phyloP scores from a whole-genome alignment of 2,888 invertebrate species.

The Scelioninae gen. 1 region DNA sequence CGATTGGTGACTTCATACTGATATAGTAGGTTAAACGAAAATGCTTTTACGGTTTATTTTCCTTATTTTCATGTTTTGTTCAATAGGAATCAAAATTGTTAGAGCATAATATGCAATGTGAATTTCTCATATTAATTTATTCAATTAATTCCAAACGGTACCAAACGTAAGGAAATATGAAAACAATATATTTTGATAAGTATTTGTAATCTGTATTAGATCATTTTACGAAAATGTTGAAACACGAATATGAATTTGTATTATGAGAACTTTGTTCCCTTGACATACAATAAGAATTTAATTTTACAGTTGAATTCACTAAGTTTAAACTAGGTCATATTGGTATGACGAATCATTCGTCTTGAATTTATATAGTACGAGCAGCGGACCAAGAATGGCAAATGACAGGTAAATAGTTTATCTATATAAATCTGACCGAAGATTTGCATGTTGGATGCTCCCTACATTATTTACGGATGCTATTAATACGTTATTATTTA shows the following conservation, averaged over 20 bases:
- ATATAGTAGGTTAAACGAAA: no score
- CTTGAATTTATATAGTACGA: conserved; percentile 12
- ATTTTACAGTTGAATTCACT: conserved; percentile 37
- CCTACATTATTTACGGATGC: conserved; percentile 1
- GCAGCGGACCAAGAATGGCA: background rate
- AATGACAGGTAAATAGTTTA: conserved; percentile 39
- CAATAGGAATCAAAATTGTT: no score
- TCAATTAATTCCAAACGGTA: no score
- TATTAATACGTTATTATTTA: conserved; percentile 45
- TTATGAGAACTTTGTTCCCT: conserved; percentile 33
- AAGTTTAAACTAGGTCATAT: conserved; percentile 43
- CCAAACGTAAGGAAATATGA: no score
- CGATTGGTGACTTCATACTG: no score
- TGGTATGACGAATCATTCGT: conserved; percentile 48
- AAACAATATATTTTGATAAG: no score
- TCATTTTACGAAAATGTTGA: background rate
- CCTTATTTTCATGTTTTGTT: no score
- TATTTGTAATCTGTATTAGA: no score
- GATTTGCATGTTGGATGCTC: conserved; percentile 32
- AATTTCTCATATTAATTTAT: no score
- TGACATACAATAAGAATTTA: conserved; percentile 53
- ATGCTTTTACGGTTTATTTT: no score
- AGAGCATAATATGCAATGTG: no score
- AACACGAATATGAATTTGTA: conserved; percentile 14
- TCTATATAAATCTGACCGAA: conserved; percentile 49